Percentiles rank a stretch among this genome's conserved stretches.
Conservation (phyloP, 2,888 invertebrate species). For the Mamestra brassicae region DNA sequence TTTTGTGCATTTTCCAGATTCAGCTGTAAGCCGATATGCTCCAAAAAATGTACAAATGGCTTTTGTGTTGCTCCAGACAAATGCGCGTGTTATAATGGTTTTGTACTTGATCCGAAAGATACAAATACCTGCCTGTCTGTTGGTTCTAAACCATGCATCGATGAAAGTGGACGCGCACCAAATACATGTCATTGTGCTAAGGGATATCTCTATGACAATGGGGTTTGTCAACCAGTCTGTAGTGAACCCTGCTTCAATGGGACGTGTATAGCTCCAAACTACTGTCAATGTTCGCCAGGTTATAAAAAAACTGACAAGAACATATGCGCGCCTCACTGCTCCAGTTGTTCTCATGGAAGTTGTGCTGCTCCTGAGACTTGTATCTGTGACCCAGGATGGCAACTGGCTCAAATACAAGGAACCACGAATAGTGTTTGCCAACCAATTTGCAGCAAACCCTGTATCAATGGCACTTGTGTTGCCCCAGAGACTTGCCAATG, state of each 20-base stretch:
- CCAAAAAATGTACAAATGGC: not conserved
- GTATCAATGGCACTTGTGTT: constrained; percentile 17
- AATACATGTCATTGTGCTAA: not conserved
- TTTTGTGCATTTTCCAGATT: not conserved
- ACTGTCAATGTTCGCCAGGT: not conserved
- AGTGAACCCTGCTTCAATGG: not conserved
- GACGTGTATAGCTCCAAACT: not conserved
- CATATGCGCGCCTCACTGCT: constrained; percentile 13
- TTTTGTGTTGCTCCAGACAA: not conserved
- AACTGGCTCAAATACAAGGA: not conserved
- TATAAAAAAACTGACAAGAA: not conserved
- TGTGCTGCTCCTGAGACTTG: constrained; percentile 45
- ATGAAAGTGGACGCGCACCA: not conserved
- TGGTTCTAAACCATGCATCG: not conserved
- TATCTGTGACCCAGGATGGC: constrained; percentile 30
- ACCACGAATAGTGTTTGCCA: constrained; percentile 5
- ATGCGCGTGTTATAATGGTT: not conserved
- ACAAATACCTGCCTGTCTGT: not conserved
- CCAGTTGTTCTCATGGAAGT: constrained; percentile 31
- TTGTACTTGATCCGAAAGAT: not conserved
- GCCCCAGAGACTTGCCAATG: not conserved
- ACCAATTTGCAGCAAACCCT: constrained; percentile 18
- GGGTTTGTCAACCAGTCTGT: not conserved
- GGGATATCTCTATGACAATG: not conserved
- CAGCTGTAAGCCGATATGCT: not conserved